A percentile compares a stretch with the other conserved stretches of the same genome.
Conservation (phyloP, 2,888 invertebrate species). For the Noctua comes region DNA sequence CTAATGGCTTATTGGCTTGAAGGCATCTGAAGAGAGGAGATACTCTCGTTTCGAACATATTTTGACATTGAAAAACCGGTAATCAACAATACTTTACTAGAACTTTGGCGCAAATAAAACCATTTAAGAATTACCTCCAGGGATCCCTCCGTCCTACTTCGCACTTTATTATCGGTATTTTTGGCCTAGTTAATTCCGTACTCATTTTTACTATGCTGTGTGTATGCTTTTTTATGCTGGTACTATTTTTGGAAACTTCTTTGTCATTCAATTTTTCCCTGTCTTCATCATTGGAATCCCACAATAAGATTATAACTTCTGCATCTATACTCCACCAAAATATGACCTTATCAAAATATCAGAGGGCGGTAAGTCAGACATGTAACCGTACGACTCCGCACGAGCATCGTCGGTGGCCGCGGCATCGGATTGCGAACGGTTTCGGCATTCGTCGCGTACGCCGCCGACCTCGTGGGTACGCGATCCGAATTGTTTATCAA, state of each 20-base stretch:
- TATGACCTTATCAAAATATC: background rate
- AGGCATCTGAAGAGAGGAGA: too few species aligned
- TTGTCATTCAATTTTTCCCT: background rate
- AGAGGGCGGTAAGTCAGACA: conserved; percentile 9
- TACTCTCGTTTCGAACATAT: background rate
- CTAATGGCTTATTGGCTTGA: background rate
- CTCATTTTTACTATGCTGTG: background rate
- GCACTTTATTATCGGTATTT: background rate
- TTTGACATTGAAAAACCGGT: background rate
- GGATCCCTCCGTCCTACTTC: too few species aligned
- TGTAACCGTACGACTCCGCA: conserved; percentile 24
- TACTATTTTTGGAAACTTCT: background rate
- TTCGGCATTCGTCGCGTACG: conserved; percentile 57
- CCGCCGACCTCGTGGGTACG: conserved; percentile 52
- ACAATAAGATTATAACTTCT: background rate
- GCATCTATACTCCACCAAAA: background rate
- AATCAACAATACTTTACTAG: background rate
- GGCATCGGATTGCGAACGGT: conserved; percentile 51
- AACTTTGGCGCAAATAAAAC: background rate
- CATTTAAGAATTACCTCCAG: background rate
- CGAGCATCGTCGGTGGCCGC: conserved; percentile 52
- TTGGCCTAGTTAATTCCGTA: too few species aligned
- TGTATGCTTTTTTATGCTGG: background rate
- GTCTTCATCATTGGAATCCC: background rate
- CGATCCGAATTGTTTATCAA: conserved; percentile 52